A percentile compares a stretch with the other conserved stretches of the same genome.
Conservation (phyloP, 2,888 invertebrate species). For the Lasioglossum vierecki region DNA sequence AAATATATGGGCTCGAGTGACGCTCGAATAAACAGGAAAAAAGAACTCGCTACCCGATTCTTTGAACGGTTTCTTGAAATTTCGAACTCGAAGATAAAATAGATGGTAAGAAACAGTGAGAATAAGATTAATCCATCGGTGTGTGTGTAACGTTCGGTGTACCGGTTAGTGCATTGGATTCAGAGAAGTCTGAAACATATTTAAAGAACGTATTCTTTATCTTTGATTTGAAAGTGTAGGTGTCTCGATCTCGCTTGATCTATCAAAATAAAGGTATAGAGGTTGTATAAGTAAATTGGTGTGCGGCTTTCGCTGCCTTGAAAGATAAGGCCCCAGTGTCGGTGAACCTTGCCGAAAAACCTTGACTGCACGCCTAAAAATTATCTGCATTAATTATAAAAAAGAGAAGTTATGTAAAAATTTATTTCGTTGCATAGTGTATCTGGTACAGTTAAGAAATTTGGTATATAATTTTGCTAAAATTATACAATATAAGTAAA, state of each 20-base stretch:
- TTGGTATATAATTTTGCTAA: too few relatives aligned
- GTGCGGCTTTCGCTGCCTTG: not conserved
- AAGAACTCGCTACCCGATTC: not conserved
- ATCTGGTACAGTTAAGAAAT: too few relatives aligned
- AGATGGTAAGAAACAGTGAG: not conserved
- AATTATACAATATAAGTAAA: too few relatives aligned
- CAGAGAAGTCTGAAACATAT: not conserved
- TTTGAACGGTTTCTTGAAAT: not conserved
- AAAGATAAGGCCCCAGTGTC: constrained; percentile 1
- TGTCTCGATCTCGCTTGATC: not conserved
- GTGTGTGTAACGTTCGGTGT: not conserved
- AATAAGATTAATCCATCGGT: not conserved
- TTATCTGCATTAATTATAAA: not conserved
- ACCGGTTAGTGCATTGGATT: not conserved
- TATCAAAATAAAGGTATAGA: too few relatives aligned
- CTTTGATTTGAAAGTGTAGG: not conserved
- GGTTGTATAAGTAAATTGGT: not conserved
- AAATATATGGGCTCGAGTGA: not conserved
- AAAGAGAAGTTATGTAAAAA: not conserved
- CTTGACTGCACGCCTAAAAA: not conserved
- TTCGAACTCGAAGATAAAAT: not conserved
- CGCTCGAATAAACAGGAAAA: not conserved
- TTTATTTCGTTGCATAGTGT: not conserved
- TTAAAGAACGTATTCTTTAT: not conserved
- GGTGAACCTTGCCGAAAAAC: not conserved